Percentiles rank a stretch among this genome's conserved stretches.
phyloP scores from a whole-genome alignment of 2,888 invertebrate species.

The Drosophila peninsularis region DNA sequence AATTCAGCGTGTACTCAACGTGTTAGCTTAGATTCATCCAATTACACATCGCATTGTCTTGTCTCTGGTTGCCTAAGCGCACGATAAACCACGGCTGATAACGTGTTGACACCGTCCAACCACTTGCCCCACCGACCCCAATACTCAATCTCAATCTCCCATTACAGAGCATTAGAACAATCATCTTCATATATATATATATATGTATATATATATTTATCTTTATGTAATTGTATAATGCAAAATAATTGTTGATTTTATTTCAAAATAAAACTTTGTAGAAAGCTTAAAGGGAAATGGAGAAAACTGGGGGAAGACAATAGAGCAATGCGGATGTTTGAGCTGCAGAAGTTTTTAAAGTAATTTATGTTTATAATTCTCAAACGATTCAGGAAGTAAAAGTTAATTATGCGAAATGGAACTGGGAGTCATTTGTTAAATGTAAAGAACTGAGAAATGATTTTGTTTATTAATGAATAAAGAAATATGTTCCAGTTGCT shows the following conservation, averaged over 20 bases:
- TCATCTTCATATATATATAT: background rate
- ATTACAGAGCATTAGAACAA: conserved; percentile 6
- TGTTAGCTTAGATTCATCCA: conserved; percentile 30
- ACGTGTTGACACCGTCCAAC: conserved; percentile 14
- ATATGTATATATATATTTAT: background rate
- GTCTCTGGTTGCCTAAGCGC: conserved; percentile 10
- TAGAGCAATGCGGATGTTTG: conserved; percentile 8
- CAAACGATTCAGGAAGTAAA: conserved; percentile 9
- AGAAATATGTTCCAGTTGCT: background rate
- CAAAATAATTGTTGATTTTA: conserved; percentile 4
- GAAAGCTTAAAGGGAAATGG: conserved; percentile 11
- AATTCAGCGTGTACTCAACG: conserved; percentile 16
- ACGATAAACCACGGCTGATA: conserved; percentile 27
- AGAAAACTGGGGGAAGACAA: background rate
- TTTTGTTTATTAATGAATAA: background rate
- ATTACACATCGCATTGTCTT: conserved; percentile 25
- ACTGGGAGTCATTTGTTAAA: background rate
- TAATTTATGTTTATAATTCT: background rate
- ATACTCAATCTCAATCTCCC: conserved; percentile 17
- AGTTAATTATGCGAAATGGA: conserved; percentile 2
- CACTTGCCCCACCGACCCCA: conserved; percentile 37
- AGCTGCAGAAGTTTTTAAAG: conserved; percentile 8
- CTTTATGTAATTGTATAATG: conserved; percentile 11
- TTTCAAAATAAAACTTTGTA: background rate
- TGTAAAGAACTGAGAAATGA: background rate